These are phyloP conservation scores for Girardinus metallicus DNA, from an alignment of 2,797 vertebrate genomes.

Conservation along the genomic window DNA sequence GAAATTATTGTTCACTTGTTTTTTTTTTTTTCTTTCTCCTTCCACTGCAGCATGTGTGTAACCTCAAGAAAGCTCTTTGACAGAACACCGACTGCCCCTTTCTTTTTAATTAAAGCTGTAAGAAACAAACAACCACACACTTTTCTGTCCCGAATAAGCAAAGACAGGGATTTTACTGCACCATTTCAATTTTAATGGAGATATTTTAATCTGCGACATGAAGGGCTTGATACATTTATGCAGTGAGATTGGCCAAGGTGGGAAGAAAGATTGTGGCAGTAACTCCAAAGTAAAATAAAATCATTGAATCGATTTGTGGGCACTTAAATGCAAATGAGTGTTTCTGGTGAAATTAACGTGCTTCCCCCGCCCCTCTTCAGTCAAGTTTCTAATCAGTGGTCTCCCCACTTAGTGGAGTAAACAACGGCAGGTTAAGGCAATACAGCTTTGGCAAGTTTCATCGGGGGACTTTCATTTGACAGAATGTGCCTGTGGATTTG, in stretches of 20 bases:
- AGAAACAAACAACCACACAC: conserved; percentile 38
- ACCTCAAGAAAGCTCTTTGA: conserved; percentile 20
- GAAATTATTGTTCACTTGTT: conserved; percentile 20
- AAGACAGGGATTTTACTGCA: conserved; percentile 59
- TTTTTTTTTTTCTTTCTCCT: conserved; percentile 28
- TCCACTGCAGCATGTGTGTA: not conserved
- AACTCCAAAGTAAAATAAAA: conserved; percentile 57
- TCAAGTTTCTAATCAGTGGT: conserved; percentile 71
- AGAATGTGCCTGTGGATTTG: conserved; percentile 51
- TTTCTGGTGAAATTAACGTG: conserved; percentile 70
- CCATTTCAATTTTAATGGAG: conserved; percentile 71
- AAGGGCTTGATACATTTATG: conserved; percentile 67
- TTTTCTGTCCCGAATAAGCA: conserved; percentile 50
- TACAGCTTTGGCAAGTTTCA: conserved; percentile 49
- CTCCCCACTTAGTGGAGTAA: conserved; percentile 59
- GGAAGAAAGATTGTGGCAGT: conserved; percentile 43
- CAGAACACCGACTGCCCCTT: conserved; percentile 28
- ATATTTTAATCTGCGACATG: conserved; percentile 74
- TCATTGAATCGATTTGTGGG: conserved; percentile 48
- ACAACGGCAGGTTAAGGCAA: conserved; percentile 67
- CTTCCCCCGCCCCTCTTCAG: conserved; percentile 28
- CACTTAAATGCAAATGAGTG: conserved; percentile 74
- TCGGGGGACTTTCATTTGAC: conserved; percentile 53
- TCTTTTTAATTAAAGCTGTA: conserved; percentile 58
- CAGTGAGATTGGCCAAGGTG: conserved; percentile 54